These are phyloP conservation scores for Barnardius zonarius DNA, from an alignment of 2,113 vertebrate species.

Conservation along the genomic window DNA sequence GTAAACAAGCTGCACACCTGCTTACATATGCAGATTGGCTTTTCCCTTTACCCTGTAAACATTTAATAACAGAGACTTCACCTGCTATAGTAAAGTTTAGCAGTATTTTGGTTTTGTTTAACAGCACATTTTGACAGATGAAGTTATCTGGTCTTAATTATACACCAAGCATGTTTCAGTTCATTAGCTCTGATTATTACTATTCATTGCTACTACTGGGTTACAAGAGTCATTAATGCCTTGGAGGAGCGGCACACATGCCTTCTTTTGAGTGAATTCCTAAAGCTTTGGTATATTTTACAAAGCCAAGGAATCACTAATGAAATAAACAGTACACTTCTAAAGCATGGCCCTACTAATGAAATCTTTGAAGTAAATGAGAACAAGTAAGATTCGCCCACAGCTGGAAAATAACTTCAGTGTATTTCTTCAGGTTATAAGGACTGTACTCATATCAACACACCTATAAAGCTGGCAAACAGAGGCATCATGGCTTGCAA, in stretches of 20 bases:
- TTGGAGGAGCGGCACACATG: neutral
- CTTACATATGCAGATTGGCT: neutral
- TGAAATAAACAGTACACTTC: neutral
- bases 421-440: neutral
- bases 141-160: neutral
- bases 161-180: neutral
- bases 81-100: neutral
- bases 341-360: neutral
- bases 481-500: neutral
- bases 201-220: neutral
- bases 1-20: neutral
- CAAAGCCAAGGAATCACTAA: neutral
- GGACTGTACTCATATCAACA: neutral
- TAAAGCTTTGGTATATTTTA: neutral
- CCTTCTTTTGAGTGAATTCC: neutral
- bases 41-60: neutral
- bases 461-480: neutral
- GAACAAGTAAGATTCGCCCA: neutral
- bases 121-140: neutral
- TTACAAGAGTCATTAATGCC: neutral
- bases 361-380: neutral
- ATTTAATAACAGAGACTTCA: neutral
- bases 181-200: neutral
- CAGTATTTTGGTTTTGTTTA: neutral
- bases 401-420: neutral